Evolutionary conservation across 2,113 vertebrate genomes (phyloP).

Genomic region (Podiceps cristatus): DNA sequence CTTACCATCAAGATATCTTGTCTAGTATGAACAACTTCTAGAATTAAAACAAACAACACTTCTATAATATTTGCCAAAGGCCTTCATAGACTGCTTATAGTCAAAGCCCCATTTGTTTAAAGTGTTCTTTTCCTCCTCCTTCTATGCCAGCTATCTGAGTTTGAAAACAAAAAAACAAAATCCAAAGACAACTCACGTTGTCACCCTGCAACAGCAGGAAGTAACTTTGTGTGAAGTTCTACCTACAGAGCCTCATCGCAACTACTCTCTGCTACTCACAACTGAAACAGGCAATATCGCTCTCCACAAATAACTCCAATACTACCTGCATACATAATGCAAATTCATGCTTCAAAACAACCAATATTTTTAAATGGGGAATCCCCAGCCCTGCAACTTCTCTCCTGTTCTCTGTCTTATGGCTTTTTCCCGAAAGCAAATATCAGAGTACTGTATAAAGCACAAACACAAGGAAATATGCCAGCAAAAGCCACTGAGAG

Average conservation of each 20-base stretch:
- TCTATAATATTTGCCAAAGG: background rate
- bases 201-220: background rate
- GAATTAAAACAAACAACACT: background rate
- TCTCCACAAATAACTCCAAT: background rate
- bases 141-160: background rate
- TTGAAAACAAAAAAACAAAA: background rate
- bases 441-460: background rate
- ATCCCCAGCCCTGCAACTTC: background rate
- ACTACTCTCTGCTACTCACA: background rate
- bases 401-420: background rate
- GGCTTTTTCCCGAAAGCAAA: background rate
- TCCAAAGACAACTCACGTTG: background rate
- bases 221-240: background rate
- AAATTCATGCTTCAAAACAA: background rate
- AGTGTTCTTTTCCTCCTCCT: background rate
- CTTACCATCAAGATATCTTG: background rate
- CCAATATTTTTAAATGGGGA: background rate
- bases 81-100: background rate
- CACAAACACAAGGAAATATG: background rate
- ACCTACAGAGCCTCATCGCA: background rate
- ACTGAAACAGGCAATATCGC: background rate
- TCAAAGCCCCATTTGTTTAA: background rate
- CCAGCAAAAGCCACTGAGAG: background rate
- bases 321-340: background rate
- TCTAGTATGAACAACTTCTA: background rate